A percentile compares a stretch with the other conserved stretches of the same genome.
Evolutionary conservation across 2,888 invertebrate species (phyloP).

Genomic region (Diplolepis rosae): DNA sequence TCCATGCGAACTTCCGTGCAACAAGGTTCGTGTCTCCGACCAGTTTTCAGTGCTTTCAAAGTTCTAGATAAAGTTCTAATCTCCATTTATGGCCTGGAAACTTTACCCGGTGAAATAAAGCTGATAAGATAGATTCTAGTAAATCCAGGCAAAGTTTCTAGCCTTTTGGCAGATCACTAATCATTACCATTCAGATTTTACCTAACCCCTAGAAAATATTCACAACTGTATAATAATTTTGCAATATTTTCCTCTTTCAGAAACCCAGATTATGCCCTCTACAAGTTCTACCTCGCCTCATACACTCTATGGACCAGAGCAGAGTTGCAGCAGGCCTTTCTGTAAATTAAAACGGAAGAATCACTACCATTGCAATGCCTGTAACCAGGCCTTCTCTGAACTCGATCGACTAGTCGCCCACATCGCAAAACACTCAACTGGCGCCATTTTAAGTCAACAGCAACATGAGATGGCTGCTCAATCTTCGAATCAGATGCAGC

Average conservation of each 20-base stretch:
- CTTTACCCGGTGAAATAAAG: not conserved
- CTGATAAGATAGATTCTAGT: too few species aligned
- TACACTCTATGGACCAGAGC: conserved; percentile 79
- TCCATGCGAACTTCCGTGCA: conserved; percentile 75
- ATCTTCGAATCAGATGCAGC: conserved; percentile 61
- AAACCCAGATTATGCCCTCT: conserved; percentile 54
- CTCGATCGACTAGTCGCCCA: conserved; percentile 81
- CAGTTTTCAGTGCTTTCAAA: conserved; percentile 62
- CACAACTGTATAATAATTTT: too few species aligned
- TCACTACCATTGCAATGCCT: conserved; percentile 87
- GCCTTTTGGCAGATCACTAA: conserved; percentile 14
- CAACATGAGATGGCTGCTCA: conserved; percentile 66
- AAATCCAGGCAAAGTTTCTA: not conserved
- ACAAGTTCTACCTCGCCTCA: conserved; percentile 69
- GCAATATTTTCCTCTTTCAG: conserved; percentile 54
- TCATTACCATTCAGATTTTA: not conserved
- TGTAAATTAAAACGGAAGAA: conserved; percentile 86
- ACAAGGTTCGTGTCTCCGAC: conserved; percentile 73
- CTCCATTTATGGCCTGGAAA: not conserved
- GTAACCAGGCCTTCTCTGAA: conserved; percentile 88
- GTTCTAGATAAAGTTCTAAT: conserved; percentile 37
- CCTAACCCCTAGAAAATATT: not conserved
- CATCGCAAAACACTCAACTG: conserved; percentile 81
- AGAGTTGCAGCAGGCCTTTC: conserved; percentile 84
- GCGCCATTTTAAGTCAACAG: conserved; percentile 75